Evolutionary conservation across 2,888 invertebrate genomes (phyloP), one percentile per base, ranked within the genome.

Genomic region (Bombylius discolor): DNA sequence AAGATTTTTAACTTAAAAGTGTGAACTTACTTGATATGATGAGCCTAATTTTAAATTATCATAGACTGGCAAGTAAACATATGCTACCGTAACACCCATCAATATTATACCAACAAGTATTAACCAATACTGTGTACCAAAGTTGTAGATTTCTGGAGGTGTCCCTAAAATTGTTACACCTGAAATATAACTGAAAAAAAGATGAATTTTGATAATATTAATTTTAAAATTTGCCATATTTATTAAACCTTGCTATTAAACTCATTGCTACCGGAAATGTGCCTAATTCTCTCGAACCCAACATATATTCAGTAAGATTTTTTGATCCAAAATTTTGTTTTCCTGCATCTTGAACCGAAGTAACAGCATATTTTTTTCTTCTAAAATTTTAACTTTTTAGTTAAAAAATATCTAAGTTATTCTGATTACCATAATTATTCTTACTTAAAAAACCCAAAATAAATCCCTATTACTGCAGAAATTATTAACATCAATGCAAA

Each of bases 141-240:
- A 90, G 72, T 86, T 85, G 75, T 90, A 92, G 68, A 90, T 84
- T 76, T 92, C 91, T 0, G 89, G 84, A 8, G 91, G 89, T 5
- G 89, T 89, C 39, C 92, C 92, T 62, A 92, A 76, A 62, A 92
- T 85, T 53, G 91, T 91, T 52, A 92, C 88, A 53, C 91, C 91
- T 13, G 91, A 91, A 67, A 92, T 84, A 68, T 91, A 91, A 69
- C 89, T 90, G 70, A 33, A 36, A 51, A n/a, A 36, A 33, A 45
- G 13, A 36, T 32, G 31, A n/a, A n/a, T 51, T 45, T 42, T 23
- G 23, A 9, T 23, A 23, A 9, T 23, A 23, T 23, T 23, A 23
- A 23, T 23, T 23, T 23, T 23, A 23, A 23, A 23, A 23, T 44
- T 14, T 31, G 45, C 34, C 5, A 44, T 51, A 54, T 67, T 70